Evolutionary conservation across 2,113 vertebrate species (phyloP).

Genomic region (Microcebus jonahi): DNA sequence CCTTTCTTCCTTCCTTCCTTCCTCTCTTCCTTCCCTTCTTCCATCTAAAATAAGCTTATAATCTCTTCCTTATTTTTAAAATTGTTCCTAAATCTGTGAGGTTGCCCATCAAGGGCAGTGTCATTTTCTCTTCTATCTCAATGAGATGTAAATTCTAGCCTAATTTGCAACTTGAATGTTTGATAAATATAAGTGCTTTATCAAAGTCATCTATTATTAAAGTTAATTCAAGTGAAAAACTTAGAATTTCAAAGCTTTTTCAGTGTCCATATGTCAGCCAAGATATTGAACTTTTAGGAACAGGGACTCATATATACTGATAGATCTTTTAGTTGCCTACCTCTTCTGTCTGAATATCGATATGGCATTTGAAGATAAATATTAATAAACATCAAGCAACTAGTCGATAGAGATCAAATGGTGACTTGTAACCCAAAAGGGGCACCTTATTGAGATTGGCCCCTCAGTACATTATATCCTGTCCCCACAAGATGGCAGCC

Average conservation of each 20-base stretch:
- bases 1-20: too few species aligned
- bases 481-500: slow-evolving; percentile 83
- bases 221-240: not conserved
- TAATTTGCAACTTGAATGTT: not conserved
- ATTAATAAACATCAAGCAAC: not conserved
- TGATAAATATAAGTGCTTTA: not conserved
- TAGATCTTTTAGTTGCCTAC: not conserved
- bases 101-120: not conserved
- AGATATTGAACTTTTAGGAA: not conserved
- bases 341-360: not conserved
- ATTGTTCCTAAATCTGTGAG: not conserved
- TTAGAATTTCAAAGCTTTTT: slow-evolving; percentile 28
- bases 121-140: not conserved
- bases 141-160: not conserved
- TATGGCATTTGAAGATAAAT: not conserved
- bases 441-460: slow-evolving; percentile 47
- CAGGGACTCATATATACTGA: not conserved
- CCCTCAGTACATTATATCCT: slow-evolving; percentile 75
- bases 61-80: not conserved
- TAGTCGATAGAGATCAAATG: not conserved
- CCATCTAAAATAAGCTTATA: not conserved
- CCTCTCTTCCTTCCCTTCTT: not conserved
- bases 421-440: not conserved
- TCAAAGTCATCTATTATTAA: not conserved
- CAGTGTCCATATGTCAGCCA: not conserved